These are phyloP conservation scores for Elanus axillaris DNA, from an alignment of 2,113 vertebrate genomes.

Conservation along the genomic window DNA sequence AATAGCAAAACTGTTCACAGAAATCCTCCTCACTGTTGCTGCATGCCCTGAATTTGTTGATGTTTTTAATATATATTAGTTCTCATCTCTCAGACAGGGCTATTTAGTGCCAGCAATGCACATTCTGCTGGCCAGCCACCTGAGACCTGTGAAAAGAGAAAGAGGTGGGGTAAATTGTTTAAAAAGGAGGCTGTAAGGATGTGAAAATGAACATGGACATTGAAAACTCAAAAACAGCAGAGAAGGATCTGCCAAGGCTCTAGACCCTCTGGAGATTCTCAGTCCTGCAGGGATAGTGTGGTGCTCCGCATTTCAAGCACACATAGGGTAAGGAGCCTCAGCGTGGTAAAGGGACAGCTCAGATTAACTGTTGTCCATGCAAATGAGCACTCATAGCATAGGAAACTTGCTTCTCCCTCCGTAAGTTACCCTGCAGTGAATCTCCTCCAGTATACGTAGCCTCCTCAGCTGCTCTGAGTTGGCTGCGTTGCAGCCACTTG, in stretches of 20 bases:
- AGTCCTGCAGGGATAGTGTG: not conserved
- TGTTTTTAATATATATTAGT: not conserved
- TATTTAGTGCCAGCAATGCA: not conserved
- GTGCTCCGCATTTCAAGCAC: not conserved
- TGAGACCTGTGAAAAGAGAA: not conserved
- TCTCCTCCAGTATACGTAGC: not conserved
- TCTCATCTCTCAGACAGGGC: not conserved
- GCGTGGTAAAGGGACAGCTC: not conserved
- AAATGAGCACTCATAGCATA: not conserved
- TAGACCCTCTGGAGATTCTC: not conserved
- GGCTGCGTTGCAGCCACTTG: constrained; percentile 10
- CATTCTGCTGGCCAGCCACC: not conserved
- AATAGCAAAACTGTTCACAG: constrained; percentile 9
- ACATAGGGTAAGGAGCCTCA: not conserved
- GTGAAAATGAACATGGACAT: not conserved
- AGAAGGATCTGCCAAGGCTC: not conserved
- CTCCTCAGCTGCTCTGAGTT: constrained; percentile 3
- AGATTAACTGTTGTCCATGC: not conserved
- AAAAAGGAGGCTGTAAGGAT: not conserved
- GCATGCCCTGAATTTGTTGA: not conserved
- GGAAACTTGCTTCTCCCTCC: not conserved
- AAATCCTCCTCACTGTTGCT: not conserved
- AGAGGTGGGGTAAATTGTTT: not conserved
- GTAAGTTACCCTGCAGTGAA: not conserved
- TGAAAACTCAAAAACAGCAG: not conserved